These are phyloP conservation scores for Psophia crepitans DNA, from an alignment of 2,113 vertebrate genomes.

Conservation along the genomic window DNA sequence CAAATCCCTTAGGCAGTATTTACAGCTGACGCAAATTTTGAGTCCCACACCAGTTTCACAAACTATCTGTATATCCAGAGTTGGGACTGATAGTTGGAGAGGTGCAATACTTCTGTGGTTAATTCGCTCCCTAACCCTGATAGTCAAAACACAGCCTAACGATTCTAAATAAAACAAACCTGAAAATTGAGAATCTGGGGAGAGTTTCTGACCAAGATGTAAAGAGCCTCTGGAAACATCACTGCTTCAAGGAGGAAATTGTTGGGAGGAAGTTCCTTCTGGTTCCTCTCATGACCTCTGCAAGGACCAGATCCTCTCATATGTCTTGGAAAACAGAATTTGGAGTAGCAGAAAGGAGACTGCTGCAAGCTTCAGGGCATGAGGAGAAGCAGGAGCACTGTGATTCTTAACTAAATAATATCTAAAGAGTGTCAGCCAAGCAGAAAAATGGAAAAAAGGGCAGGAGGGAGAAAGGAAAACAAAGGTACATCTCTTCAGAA, in stretches of 20 bases:
- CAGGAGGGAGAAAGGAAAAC: background rate
- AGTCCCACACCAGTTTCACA: background rate
- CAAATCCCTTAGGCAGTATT: background rate
- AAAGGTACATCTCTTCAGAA: background rate
- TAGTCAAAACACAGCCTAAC: background rate
- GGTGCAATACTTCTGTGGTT: background rate
- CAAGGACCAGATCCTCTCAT: background rate
- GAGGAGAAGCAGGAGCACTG: background rate
- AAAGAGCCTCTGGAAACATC: background rate
- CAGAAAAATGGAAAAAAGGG: background rate
- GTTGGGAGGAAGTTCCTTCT: background rate
- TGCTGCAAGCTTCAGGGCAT: background rate
- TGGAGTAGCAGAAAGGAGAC: background rate
- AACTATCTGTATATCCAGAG: background rate
- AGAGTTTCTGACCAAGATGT: background rate
- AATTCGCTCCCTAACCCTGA: background rate
- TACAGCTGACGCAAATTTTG: background rate
- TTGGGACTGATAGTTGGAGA: background rate
- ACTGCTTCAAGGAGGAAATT: background rate
- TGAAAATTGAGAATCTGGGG: accelerated
- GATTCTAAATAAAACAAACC: background rate
- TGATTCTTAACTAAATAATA: background rate
- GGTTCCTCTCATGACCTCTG: background rate
- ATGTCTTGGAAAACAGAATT: background rate
- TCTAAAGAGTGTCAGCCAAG: background rate